Conservation (phyloP, 2,888 invertebrate species). For the Drosophila barbarae region DNA sequence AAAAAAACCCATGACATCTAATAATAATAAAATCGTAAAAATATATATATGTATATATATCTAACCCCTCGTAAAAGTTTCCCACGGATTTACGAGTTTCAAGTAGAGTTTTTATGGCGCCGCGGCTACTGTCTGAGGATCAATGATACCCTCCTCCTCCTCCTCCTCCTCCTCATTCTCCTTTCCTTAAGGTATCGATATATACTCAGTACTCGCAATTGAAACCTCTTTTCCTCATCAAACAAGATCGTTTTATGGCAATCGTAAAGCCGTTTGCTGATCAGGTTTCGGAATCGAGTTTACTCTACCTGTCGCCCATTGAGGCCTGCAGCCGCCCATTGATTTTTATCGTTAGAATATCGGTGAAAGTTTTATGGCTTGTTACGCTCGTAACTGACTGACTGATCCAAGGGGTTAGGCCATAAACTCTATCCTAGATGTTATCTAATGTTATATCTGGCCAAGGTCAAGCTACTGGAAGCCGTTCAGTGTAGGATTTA, state of each 20-base stretch:
- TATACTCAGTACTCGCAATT: slow-evolving; percentile 43
- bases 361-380: slow-evolving; percentile 68
- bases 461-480: not conserved
- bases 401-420: not conserved
- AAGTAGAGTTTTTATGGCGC: slow-evolving; percentile 51
- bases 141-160: not conserved
- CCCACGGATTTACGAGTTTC: slow-evolving; percentile 45
- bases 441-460: slow-evolving; percentile 39
- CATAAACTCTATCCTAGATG: slow-evolving; percentile 6
- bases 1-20: slow-evolving; percentile 35
- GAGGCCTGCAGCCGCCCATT: slow-evolving; percentile 47
- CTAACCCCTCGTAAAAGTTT: slow-evolving; percentile 45
- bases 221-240: slow-evolving; percentile 52
- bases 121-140: slow-evolving; percentile 48
- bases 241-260: slow-evolving; percentile 45
- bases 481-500: not conserved
- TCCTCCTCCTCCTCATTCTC: not conserved
- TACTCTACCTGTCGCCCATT: slow-evolving; percentile 34
- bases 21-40: slow-evolving; percentile 66
- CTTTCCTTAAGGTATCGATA: slow-evolving; percentile 10
- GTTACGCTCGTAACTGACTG: slow-evolving; percentile 48
- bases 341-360: slow-evolving; percentile 61
- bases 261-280: slow-evolving; percentile 55
- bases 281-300: slow-evolving; percentile 22
- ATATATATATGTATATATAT: slow-evolving; percentile 16